These are phyloP conservation scores for Mylabris phalerata DNA, from an alignment of 1,140 invertebrate genomes.

Conservation along the genomic window DNA sequence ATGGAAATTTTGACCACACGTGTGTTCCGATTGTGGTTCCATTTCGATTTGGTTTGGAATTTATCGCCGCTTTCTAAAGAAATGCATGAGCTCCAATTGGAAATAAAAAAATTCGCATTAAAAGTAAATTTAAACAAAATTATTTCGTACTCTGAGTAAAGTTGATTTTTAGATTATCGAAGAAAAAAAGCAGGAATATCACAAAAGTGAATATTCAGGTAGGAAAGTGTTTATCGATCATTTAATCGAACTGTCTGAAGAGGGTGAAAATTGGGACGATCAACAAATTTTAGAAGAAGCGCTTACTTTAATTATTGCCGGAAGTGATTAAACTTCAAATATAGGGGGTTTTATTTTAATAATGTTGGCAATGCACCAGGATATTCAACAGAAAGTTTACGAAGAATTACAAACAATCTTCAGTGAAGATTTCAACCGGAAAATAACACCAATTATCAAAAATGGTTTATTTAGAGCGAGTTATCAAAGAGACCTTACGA, in stretches of 20 bases:
- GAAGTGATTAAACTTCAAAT: slow-evolving; percentile 22
- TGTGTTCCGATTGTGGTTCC: no score
- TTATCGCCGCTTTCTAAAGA: background rate
- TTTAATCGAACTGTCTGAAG: slow-evolving; percentile 25
- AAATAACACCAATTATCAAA: slow-evolving; percentile 42
- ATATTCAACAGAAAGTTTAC: slow-evolving; percentile 49
- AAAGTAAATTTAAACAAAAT: no score
- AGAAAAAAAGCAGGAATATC: background rate
- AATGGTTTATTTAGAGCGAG: slow-evolving; percentile 56
- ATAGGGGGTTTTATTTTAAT: slow-evolving; percentile 22
- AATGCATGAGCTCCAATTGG: no score
- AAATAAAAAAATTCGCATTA: no score
- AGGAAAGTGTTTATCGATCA: slow-evolving; percentile 24
- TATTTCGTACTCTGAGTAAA: background rate
- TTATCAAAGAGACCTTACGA: slow-evolving; percentile 57
- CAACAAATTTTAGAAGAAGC: background rate
- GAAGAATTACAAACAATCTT: slow-evolving; percentile 51
- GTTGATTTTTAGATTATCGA: background rate
- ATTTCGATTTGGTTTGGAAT: no score
- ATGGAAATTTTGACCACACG: no score
- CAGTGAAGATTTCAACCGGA: slow-evolving; percentile 29
- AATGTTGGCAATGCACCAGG: slow-evolving; percentile 31
- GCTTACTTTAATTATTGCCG: background rate
- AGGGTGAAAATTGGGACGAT: slow-evolving; percentile 17
- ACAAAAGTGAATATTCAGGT: no score